Evolutionary conservation across 2,113 vertebrate species (phyloP).

Genomic region (Numenius arquata): DNA sequence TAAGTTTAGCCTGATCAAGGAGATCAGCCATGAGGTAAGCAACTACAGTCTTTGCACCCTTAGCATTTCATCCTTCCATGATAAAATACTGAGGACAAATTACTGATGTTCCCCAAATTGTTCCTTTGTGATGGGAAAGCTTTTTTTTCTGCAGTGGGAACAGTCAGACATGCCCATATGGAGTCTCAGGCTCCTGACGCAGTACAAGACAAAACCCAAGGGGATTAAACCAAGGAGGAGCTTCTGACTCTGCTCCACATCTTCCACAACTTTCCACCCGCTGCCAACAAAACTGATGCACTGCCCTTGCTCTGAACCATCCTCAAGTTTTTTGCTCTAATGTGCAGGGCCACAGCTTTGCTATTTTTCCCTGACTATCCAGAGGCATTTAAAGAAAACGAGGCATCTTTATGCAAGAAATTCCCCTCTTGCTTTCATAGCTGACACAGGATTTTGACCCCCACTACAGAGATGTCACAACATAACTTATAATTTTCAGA

Average conservation of each 20-base stretch:
- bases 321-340: background rate
- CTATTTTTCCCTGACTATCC: background rate
- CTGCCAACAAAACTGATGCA: background rate
- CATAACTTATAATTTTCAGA: background rate
- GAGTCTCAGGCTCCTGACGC: background rate
- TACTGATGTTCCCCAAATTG: background rate
- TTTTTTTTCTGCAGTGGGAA: background rate
- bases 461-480: background rate
- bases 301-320: background rate
- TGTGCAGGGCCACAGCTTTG: background rate
- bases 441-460: background rate
- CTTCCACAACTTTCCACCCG: background rate
- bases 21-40: background rate
- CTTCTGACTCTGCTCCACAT: background rate
- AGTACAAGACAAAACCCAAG: background rate
- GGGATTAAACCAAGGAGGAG: background rate
- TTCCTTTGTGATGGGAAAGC: background rate
- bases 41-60: background rate
- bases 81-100: background rate
- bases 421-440: background rate
- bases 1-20: background rate
- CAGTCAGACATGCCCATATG: background rate
- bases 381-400: background rate
- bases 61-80: background rate
- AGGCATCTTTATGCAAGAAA: background rate